A percentile compares a stretch with the other conserved stretches of the same genome.
phyloP scores from a whole-genome alignment of 1,140 invertebrate species.

The Cydia pomonella region DNA sequence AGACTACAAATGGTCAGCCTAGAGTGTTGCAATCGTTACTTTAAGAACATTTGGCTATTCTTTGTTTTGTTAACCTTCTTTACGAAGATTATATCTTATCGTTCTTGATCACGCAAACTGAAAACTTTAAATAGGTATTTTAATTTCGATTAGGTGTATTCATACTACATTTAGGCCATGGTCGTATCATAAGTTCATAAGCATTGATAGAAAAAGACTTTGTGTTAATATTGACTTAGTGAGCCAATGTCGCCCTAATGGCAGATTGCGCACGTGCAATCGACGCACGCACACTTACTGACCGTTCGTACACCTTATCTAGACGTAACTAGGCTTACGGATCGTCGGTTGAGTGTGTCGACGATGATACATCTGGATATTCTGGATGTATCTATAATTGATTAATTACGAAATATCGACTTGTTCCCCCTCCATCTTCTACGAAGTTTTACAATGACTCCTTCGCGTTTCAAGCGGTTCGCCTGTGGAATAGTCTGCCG shows the following conservation, averaged over 20 bases:
- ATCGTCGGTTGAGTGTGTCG: too few species aligned
- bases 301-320: too few species aligned
- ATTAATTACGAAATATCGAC: too few species aligned
- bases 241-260: not conserved
- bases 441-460: too few species aligned
- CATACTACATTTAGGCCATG: not conserved
- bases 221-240: not conserved
- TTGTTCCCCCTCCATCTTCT: too few species aligned
- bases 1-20: too few species aligned
- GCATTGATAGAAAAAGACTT: not conserved
- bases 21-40: not conserved
- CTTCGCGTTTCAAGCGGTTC: too few species aligned
- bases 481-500: too few species aligned
- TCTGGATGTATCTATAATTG: too few species aligned
- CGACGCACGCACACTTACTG: too few species aligned
- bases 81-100: not conserved
- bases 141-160: not conserved
- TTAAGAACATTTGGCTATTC: conserved; percentile 8
- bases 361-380: too few species aligned
- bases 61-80: conserved; percentile 26
- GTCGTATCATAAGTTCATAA: not conserved
- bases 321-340: too few species aligned
- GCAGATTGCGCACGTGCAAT: not conserved
- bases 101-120: not conserved
- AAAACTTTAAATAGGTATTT: not conserved